A percentile compares a stretch with the other conserved stretches of the same genome.
Conservation (phyloP, 2,113 vertebrate species). For the Dendropsophus ebraccatus region DNA sequence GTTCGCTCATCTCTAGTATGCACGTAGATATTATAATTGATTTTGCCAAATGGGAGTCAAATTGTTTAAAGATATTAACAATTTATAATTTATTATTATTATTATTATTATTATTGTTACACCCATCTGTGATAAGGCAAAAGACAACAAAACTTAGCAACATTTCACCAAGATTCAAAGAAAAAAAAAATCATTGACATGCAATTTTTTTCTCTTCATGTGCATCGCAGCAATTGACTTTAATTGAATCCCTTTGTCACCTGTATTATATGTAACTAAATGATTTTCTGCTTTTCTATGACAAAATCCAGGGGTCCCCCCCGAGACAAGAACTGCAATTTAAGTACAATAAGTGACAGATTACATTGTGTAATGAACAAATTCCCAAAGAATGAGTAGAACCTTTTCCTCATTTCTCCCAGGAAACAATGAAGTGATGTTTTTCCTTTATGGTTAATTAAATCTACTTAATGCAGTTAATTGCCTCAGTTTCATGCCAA, state of each 20-base stretch:
- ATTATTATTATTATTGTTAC: background rate
- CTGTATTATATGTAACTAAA: background rate
- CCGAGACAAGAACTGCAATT: constrained; percentile 18
- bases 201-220: background rate
- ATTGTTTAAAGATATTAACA: background rate
- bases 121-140: background rate
- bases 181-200: background rate
- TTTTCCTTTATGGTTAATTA: constrained; percentile 52
- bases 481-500: constrained; percentile 45
- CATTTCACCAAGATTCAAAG: background rate
- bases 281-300: constrained; percentile 5
- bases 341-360: constrained; percentile 28
- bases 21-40: too few species aligned
- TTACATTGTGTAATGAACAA: constrained; percentile 43
- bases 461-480: constrained; percentile 53
- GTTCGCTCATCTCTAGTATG: too few species aligned
- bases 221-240: background rate
- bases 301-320: background rate
- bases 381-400: constrained; percentile 6
- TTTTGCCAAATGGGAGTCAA: too few species aligned
- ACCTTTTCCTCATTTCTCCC: constrained; percentile 21
- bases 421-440: constrained; percentile 37
- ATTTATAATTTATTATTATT: background rate
- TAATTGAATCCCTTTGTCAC: constrained; percentile 1
- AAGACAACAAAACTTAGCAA: background rate